Conservation (phyloP, 1,140 invertebrate species). For the Caenorhabditis latens region DNA sequence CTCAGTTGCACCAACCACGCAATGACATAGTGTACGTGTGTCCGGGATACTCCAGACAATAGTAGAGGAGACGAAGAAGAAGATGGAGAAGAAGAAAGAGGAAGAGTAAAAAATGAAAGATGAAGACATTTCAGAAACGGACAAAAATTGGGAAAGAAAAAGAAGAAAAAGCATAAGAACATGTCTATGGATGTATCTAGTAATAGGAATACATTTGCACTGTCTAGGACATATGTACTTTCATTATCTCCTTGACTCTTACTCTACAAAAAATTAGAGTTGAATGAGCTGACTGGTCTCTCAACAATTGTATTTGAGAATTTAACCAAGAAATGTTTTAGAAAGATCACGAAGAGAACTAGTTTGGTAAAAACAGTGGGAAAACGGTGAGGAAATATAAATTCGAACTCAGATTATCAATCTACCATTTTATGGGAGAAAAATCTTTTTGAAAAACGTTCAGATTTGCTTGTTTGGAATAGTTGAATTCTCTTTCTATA, state of each 20-base stretch:
- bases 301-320: background rate
- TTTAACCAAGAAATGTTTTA: background rate
- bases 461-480: too few relatives aligned
- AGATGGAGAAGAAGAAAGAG: constrained; percentile 1
- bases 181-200: background rate
- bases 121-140: constrained; percentile 40
- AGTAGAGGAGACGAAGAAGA: constrained; percentile 17
- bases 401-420: too few relatives aligned
- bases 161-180: background rate
- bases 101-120: constrained; percentile 12
- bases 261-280: too few relatives aligned
- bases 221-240: constrained; percentile 13
- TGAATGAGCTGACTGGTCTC: too few relatives aligned
- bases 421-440: too few relatives aligned
- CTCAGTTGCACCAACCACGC: constrained; percentile 9
- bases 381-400: too few relatives aligned
- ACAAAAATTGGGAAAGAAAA: background rate
- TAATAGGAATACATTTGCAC: constrained; percentile 14
- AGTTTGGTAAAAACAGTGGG: too few relatives aligned
- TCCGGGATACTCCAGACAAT: constrained; percentile 34
- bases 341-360: too few relatives aligned
- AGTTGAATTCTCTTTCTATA: too few relatives aligned
- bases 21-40: constrained; percentile 42
- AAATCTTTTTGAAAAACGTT: too few relatives aligned
- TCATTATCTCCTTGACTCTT: background rate